Base-by-base conservation (phyloP, 2,797 vertebrate species). In the Microchirus variegatus region DNA sequence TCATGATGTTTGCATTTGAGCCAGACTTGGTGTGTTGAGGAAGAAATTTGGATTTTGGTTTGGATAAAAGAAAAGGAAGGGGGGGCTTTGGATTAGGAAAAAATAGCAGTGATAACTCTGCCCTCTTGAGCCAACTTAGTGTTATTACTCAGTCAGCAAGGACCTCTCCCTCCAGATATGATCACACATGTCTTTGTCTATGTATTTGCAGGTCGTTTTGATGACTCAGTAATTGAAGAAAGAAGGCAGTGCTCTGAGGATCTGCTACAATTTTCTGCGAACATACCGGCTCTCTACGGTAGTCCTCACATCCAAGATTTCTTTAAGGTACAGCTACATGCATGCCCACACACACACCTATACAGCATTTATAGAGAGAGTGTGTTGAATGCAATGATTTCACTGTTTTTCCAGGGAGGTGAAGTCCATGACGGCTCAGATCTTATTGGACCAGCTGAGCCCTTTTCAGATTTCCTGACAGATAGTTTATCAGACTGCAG, bases 231-330 rank as follows among this genome's bases (percentile, higher is more conserved):
- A 77, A 96, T 99, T 56, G 96, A 99, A 86, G 95, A 99, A 82
- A 93, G 98, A 87, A 93, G 97, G 73, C 98, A 99, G 86, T 98
- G 98, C 67, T 96, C 96, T 1, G 98, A 99, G 87, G 98, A 99
- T 75, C 91, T 99, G 54, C 90, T 99, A 14, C 98, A 99, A 89
- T 99, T 99, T 85, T 98, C 97, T 51, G 98, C 98, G 61, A 99
- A 96, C 78, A 96, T 99, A 63, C 96, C 98, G 3, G 95, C 93
- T 75, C 94, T 99, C 22, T 97, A 95, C 75, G 95, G 92, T 77
- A 99, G 97, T 81, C 94, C 90, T 63, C 94, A 98, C 72, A 93
- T 99, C 53, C 94, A 95, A 83, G 97, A 98, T 26, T 99, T 99
- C 83, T 99, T 99, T 86, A 96, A 97, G 97, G 97, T 99, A 83